Conservation (phyloP, 1,140 invertebrate genomes). For the Philotrypesis tridentata region DNA sequence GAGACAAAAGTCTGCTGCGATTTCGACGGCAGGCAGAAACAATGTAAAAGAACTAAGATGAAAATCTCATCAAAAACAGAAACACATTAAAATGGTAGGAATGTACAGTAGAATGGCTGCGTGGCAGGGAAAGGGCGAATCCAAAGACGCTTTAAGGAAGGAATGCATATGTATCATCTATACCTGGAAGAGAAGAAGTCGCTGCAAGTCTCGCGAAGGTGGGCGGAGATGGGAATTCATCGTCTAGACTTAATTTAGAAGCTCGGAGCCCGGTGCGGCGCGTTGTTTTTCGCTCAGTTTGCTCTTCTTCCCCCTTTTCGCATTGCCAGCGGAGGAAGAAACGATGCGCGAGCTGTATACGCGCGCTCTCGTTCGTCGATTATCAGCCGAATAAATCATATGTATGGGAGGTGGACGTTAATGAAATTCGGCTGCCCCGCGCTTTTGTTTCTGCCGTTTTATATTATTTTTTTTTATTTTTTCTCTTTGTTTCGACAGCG, state of each 20-base stretch:
- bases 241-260: constrained; percentile 48
- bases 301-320: background rate
- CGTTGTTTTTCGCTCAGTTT: constrained; percentile 2
- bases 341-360: constrained; percentile 18
- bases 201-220: background rate
- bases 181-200: background rate
- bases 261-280: background rate
- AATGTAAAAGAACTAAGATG: background rate
- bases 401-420: constrained; percentile 40
- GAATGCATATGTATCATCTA: background rate
- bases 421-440: constrained; percentile 43
- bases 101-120: background rate
- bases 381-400: constrained; percentile 49
- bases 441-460: background rate
- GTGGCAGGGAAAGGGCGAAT: background rate
- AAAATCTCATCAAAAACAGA: background rate
- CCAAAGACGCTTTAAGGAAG: background rate
- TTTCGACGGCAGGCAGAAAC: no score
- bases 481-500: no score
- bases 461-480: background rate
- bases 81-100: background rate
- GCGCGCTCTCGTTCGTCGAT: constrained; percentile 36
- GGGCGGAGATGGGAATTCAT: constrained; percentile 47
- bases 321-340: constrained; percentile 10
- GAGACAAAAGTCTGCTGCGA: no score